Conservation (phyloP, 2,888 invertebrate species). For the Drosophila pegasa region DNA sequence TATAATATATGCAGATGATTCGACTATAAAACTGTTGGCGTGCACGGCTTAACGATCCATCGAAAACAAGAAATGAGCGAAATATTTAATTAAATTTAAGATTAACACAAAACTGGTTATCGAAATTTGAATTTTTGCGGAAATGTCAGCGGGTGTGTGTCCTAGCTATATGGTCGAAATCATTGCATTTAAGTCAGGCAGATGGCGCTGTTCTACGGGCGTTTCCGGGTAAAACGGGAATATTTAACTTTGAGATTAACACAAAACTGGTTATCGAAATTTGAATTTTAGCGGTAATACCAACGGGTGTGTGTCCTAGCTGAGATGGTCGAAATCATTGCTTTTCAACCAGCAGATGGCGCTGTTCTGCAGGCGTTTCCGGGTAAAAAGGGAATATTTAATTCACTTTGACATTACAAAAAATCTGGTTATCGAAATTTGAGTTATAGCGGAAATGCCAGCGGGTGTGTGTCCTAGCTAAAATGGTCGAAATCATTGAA, state of each 20-base stretch:
- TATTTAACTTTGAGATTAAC: constrained; percentile 29
- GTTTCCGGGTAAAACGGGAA: not conserved
- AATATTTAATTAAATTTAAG: constrained; percentile 36
- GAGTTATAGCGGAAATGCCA: not conserved
- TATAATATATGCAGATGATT: constrained; percentile 70
- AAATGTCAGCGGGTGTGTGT: not conserved
- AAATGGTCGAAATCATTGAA: not conserved
- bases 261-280: constrained; percentile 38
- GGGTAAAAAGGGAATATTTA: constrained; percentile 28
- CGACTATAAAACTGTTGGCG: constrained; percentile 58
- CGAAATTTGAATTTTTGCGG: constrained; percentile 15
- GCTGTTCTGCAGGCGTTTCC: not conserved
- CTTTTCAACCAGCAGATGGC: constrained; percentile 7
- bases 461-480: constrained; percentile 11
- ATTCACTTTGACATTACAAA: constrained; percentile 25
- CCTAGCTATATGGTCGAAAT: constrained; percentile 3
- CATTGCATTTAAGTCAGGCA: not conserved
- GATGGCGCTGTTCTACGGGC: constrained; percentile 6
- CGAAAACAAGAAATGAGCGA: constrained; percentile 32
- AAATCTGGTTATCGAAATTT: constrained; percentile 41
- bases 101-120: constrained; percentile 37
- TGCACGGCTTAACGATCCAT: constrained; percentile 36
- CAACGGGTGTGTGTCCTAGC: not conserved
- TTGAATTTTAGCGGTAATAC: constrained; percentile 9
- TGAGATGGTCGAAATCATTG: constrained; percentile 1